Percentiles rank a stretch among this genome's conserved stretches.
These are phyloP conservation scores for Pleuronectes platessa DNA, from an alignment of 2,113 vertebrate species.

Conservation along the genomic window DNA sequence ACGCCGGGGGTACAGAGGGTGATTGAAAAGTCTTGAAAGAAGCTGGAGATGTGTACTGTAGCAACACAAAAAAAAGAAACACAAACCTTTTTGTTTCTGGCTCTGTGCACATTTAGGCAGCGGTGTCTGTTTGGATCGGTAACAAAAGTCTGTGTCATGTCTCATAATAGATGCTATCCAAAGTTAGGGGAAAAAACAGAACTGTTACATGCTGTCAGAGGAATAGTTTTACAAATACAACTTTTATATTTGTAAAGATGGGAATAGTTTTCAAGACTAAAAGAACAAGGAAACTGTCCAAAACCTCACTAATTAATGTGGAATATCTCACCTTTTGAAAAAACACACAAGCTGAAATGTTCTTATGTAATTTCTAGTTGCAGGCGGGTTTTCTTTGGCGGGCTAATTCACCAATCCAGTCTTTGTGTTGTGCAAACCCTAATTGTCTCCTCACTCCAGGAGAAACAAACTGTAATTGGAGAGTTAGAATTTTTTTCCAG, in stretches of 20 bases:
- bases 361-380: neutral
- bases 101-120: conserved; percentile 4
- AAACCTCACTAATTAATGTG: neutral
- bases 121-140: neutral
- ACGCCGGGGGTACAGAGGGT: neutral
- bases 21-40: conserved; percentile 56
- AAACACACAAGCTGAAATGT: neutral
- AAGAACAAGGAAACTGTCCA: neutral
- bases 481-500: neutral
- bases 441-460: neutral
- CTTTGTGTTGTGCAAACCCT: neutral
- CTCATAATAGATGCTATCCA: conserved; percentile 20
- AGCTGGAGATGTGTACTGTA: neutral
- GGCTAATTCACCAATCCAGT: neutral
- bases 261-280: neutral
- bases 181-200: neutral
- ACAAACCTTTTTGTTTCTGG: neutral
- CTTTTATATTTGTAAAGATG: no score
- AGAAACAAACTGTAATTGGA: neutral
- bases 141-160: conserved; percentile 7
- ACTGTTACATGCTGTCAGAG: neutral
- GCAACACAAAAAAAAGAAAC: neutral
- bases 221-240: neutral
- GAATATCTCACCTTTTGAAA: neutral
- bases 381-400: neutral